Evolutionary conservation across 2,888 invertebrate genomes (phyloP).

Genomic region (Agrotis segetum): DNA sequence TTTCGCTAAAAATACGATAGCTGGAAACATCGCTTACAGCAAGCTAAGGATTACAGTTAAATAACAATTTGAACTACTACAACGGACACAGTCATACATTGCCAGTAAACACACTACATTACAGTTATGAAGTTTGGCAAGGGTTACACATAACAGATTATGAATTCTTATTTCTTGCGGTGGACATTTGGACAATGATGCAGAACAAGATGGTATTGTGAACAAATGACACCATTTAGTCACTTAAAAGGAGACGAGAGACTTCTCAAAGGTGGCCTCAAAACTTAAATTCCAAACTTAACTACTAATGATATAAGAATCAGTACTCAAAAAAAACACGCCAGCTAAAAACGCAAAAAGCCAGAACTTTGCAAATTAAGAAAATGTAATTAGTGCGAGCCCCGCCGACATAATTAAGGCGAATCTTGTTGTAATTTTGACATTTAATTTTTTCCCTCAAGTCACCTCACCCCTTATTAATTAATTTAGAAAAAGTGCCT

Average conservation of each 20-base stretch:
- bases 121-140: no score
- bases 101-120: no score
- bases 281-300: neutral
- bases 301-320: constrained; percentile 10
- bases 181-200: neutral
- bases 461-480: constrained; percentile 85
- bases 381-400: constrained; percentile 88
- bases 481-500: constrained; percentile 88
- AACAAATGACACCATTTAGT: neutral
- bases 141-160: no score
- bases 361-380: constrained; percentile 88
- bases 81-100: no score
- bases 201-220: no score
- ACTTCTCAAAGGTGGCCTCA: neutral
- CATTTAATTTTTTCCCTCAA: constrained; percentile 88
- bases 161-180: neutral
- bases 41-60: no score
- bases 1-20: neutral
- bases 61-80: no score
- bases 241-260: neutral
- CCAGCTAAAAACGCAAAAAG: constrained; percentile 55
- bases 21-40: no score
- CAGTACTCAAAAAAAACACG: constrained; percentile 36
- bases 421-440: constrained; percentile 91
- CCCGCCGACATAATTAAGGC: constrained; percentile 87